Conservation (phyloP, 2,888 invertebrate genomes). For the Drepana falcataria region DNA sequence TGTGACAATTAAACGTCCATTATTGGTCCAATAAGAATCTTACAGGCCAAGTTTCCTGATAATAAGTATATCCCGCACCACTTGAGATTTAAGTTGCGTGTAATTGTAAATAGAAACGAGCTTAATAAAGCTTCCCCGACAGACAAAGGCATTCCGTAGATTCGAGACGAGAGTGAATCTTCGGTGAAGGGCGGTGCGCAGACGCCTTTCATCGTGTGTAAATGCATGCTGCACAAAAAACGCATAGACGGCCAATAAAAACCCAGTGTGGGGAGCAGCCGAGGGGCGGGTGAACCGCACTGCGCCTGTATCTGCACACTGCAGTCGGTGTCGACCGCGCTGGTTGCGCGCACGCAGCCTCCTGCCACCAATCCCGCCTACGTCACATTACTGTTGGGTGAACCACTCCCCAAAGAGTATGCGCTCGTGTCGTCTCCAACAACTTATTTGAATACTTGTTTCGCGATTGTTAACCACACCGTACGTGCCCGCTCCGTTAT, state of each 20-base stretch:
- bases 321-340: constrained; percentile 69
- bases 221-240: constrained; percentile 70
- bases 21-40: not conserved
- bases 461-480: constrained; percentile 36
- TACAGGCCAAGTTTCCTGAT: not conserved
- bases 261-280: constrained; percentile 66
- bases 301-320: constrained; percentile 57
- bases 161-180: constrained; percentile 64
- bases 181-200: constrained; percentile 60
- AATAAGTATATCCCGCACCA: constrained; percentile 9
- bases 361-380: constrained; percentile 27
- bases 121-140: constrained; percentile 38
- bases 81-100: constrained; percentile 21
- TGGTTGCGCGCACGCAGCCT: constrained; percentile 74
- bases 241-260: constrained; percentile 74
- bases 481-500: constrained; percentile 44
- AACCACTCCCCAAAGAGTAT: constrained; percentile 39
- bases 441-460: constrained; percentile 27
- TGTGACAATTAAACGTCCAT: constrained; percentile 9
- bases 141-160: constrained; percentile 66
- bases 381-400: constrained; percentile 16
- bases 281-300: constrained; percentile 71
- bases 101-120: constrained; percentile 34
- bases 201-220: constrained; percentile 70
- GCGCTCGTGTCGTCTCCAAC: constrained; percentile 32